Evolutionary conservation across 1,140 invertebrate genomes (phyloP).

Genomic region (Drosophila melanica): DNA sequence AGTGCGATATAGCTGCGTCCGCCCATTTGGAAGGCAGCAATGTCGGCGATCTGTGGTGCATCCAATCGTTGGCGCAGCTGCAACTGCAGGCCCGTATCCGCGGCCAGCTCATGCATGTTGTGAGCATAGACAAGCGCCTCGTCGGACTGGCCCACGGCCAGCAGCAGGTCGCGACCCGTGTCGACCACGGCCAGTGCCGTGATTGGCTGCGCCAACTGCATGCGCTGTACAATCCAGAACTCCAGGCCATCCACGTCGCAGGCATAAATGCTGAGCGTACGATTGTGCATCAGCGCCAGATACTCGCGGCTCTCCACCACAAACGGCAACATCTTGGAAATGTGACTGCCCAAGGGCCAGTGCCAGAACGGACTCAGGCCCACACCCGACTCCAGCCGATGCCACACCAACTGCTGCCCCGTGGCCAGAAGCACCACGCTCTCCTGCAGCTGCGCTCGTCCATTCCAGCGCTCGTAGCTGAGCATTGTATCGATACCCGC

Average conservation of each 20-base stretch:
- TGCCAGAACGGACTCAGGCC: constrained; percentile 49
- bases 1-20: constrained; percentile 84
- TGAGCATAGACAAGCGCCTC: constrained; percentile 56
- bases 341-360: constrained; percentile 50
- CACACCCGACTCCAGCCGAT: constrained; percentile 28
- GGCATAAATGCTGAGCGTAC: constrained; percentile 67
- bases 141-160: constrained; percentile 68
- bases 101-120: constrained; percentile 30
- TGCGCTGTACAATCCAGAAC: constrained; percentile 70
- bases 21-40: constrained; percentile 82
- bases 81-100: constrained; percentile 42
- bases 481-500: constrained; percentile 32
- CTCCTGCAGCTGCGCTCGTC: constrained; percentile 41
- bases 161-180: constrained; percentile 63
- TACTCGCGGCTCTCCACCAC: constrained; percentile 49
- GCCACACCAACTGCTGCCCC: constrained; percentile 56
- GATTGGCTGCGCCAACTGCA: constrained; percentile 53
- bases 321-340: constrained; percentile 52
- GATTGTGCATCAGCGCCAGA: constrained; percentile 42
- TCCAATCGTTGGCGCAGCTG: constrained; percentile 42
- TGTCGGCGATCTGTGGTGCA: constrained; percentile 47
- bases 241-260: constrained; percentile 58
- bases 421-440: constrained; percentile 57
- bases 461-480: constrained; percentile 59
- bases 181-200: constrained; percentile 62